phyloP scores from a whole-genome alignment of 2,888 invertebrate genomes.

The Ophion obscuratus region DNA sequence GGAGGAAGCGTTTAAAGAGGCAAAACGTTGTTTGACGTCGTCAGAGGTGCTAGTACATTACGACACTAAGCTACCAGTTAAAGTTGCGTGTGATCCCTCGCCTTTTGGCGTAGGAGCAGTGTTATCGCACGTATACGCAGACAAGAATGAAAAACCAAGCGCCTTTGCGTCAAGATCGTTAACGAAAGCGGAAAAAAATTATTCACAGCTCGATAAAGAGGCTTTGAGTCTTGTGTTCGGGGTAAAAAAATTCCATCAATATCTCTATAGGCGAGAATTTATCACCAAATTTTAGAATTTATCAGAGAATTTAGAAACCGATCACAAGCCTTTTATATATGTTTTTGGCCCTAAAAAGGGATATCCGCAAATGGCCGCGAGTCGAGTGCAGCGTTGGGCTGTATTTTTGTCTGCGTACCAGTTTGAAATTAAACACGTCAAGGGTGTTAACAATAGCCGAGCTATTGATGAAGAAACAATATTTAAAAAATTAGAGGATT shows the following conservation, averaged over 20 bases:
- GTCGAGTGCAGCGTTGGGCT: conserved; percentile 49
- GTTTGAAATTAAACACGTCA: conserved; percentile 41
- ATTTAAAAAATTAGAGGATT: background rate
- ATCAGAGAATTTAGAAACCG: conserved; percentile 42
- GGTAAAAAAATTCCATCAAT: conserved; percentile 48
- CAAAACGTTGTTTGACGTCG: conserved; percentile 29
- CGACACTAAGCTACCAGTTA: conserved; percentile 68
- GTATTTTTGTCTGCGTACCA: conserved; percentile 45
- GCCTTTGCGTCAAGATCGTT: conserved; percentile 66
- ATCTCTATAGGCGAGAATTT: conserved; percentile 38
- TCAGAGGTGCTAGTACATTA: conserved; percentile 64
- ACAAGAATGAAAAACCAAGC: conserved; percentile 62
- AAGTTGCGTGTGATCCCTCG: conserved; percentile 81
- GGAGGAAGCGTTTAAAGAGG: background rate
- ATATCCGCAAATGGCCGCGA: conserved; percentile 42
- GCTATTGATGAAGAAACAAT: background rate
- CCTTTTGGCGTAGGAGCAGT: conserved; percentile 77
- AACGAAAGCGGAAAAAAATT: conserved; percentile 60
- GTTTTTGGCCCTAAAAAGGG: conserved; percentile 45
- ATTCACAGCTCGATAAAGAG: conserved; percentile 74
- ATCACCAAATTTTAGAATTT: no score
- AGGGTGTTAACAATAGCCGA: conserved; percentile 37
- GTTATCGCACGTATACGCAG: conserved; percentile 64
- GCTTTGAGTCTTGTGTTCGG: conserved; percentile 77
- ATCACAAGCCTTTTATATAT: conserved; percentile 54